phyloP scores from a whole-genome alignment of 37 sponge, comb jelly and placozoan genomes.

The Mnemiopsis leidyi region DNA sequence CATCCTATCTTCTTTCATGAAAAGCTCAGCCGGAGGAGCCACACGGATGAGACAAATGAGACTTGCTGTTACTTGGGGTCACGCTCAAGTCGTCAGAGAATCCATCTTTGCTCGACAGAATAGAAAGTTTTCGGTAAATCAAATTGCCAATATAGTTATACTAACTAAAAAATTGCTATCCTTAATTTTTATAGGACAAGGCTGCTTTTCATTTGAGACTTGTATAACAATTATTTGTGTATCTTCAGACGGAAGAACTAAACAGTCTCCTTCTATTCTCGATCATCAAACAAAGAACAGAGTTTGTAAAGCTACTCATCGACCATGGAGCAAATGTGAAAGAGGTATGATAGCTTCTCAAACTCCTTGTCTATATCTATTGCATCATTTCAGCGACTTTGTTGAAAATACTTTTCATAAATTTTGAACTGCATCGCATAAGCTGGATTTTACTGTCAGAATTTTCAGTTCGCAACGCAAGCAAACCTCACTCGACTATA shows the following conservation, averaged over 20 bases:
- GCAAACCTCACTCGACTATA: not conserved
- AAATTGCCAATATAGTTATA: too few relatives aligned
- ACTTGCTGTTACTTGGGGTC: slow-evolving; percentile 40
- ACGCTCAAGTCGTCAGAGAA: slow-evolving; percentile 14
- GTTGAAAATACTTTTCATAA: too few relatives aligned
- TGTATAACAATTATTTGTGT: too few relatives aligned
- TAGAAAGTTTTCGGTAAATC: slow-evolving; percentile 4
- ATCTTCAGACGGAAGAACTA: not conserved
- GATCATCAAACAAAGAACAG: slow-evolving; percentile 35
- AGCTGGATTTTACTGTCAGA: too few relatives aligned
- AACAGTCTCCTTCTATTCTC: slow-evolving; percentile 48
- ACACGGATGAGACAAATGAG: slow-evolving; percentile 45
- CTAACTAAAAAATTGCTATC: too few relatives aligned
- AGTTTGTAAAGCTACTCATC: slow-evolving; percentile 38
- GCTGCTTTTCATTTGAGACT: too few relatives aligned
- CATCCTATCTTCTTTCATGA: slow-evolving; percentile 23
- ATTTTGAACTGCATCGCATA: too few relatives aligned
- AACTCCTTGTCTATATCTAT: too few relatives aligned
- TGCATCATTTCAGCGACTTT: too few relatives aligned
- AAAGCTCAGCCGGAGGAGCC: slow-evolving; percentile 22
- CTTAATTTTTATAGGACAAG: too few relatives aligned
- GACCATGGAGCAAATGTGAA: slow-evolving; percentile 7
- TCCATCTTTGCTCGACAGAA: not conserved
- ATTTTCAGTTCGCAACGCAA: slow-evolving; percentile 7
- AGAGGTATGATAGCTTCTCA: slow-evolving; percentile 3